These are phyloP conservation scores for Brachymystax lenok DNA, from an alignment of 2,797 vertebrate species.

Conservation along the genomic window DNA sequence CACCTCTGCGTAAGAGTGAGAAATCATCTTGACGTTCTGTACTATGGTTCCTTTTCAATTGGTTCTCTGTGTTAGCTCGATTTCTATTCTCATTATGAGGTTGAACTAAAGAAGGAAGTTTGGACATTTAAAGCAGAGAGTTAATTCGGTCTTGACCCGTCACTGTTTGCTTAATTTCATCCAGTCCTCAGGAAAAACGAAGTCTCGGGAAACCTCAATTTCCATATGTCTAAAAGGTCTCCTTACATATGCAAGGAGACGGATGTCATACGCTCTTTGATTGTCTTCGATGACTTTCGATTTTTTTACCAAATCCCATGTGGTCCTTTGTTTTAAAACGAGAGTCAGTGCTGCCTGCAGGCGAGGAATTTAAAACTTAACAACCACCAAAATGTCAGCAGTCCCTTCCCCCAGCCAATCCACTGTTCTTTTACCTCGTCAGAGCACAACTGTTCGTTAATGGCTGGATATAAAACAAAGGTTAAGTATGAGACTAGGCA, in stretches of 20 bases:
- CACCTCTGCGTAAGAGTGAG: constrained; percentile 15
- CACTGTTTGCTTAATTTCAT: background rate
- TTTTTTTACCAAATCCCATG: constrained; percentile 36
- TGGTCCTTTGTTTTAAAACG: background rate
- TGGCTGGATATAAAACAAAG: constrained; percentile 65
- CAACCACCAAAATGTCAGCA: constrained; percentile 67
- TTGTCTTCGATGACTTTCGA: constrained; percentile 41
- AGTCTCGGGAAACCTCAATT: constrained; percentile 53
- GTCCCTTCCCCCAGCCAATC: constrained; percentile 49
- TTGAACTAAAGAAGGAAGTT: background rate
- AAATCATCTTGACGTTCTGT: constrained; percentile 23
- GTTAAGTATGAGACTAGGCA: constrained; percentile 59
- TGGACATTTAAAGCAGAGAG: background rate
- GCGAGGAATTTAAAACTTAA: constrained; percentile 59
- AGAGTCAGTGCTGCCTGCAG: constrained; percentile 48
- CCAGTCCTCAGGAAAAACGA: constrained; percentile 34
- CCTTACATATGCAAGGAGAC: constrained; percentile 50
- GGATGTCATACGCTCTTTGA: constrained; percentile 45
- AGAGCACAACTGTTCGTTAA: constrained; percentile 50
- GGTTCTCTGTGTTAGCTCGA: constrained; percentile 11
- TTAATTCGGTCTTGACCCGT: background rate
- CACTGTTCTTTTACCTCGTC: constrained; percentile 35
- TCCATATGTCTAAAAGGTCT: constrained; percentile 54
- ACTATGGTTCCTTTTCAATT: constrained; percentile 10
- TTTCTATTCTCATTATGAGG: background rate